Percentiles rank a stretch among this genome's conserved stretches.
These are phyloP conservation scores for Octomys mimax DNA, from an alignment of 2,797 vertebrate genomes.

Conservation along the genomic window DNA sequence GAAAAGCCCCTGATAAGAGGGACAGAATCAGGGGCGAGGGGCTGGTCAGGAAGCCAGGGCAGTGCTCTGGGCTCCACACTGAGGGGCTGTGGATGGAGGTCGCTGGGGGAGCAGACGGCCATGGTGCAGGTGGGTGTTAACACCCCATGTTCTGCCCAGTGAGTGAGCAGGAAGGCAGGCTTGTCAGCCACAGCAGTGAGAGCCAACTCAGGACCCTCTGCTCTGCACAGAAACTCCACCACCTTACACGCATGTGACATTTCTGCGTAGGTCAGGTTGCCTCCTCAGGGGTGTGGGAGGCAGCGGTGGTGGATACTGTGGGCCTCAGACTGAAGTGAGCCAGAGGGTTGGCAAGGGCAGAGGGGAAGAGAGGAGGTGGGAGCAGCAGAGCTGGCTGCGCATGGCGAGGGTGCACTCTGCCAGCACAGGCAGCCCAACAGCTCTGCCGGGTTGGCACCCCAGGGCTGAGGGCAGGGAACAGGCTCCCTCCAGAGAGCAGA, in stretches of 20 bases:
- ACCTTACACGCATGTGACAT: too few species aligned
- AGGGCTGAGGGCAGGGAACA: too few species aligned
- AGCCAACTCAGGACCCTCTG: fast-evolving
- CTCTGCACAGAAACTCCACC: not conserved
- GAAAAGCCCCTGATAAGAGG: not conserved
- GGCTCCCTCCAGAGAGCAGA: not conserved
- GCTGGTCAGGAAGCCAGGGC: not conserved
- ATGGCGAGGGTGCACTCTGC: too few species aligned
- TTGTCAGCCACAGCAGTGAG: not conserved
- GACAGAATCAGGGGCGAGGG: not conserved
- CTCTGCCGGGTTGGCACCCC: not conserved
- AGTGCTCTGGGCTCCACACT: not conserved
- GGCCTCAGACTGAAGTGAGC: too few species aligned
- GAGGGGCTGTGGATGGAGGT: not conserved
- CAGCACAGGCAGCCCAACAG: too few species aligned
- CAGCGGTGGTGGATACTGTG: not conserved
- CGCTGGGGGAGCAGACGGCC: too few species aligned
- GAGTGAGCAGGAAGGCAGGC: not conserved
- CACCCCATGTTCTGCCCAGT: not conserved
- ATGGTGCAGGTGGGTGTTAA: not conserved
- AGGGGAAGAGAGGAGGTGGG: not conserved
- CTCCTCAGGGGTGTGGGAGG: not conserved
- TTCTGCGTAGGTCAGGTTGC: too few species aligned
- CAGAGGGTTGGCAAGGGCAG: not conserved
- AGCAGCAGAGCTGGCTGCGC: too few species aligned